Evolutionary conservation across 2,888 invertebrate species (phyloP).

Genomic region (Ennomos fuscantarius): DNA sequence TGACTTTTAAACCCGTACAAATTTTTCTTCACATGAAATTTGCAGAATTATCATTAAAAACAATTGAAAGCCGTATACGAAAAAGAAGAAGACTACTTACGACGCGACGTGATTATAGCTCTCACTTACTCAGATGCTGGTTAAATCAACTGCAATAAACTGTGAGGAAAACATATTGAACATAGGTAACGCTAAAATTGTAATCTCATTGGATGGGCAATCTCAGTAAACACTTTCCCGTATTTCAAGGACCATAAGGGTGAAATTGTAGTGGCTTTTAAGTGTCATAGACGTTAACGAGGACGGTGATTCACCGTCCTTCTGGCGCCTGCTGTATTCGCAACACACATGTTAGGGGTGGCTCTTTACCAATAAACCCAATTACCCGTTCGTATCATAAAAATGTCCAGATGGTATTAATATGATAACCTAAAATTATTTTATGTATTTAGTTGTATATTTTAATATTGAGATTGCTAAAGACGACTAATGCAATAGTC

Average conservation of each 20-base stretch:
- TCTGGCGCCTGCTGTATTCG: constrained; percentile 67
- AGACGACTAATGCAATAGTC: too few species aligned
- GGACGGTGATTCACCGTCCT: constrained; percentile 75
- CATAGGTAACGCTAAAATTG: constrained; percentile 10
- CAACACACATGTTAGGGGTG: constrained; percentile 47
- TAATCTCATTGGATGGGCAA: constrained; percentile 9
- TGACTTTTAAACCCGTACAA: too few species aligned
- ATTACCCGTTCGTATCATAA: constrained; percentile 4
- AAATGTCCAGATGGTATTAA: too few species aligned
- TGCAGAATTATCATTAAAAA: too few species aligned
- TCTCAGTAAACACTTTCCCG: not conserved
- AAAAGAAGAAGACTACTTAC: too few species aligned
- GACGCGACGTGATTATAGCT: too few species aligned
- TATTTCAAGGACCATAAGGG: constrained; percentile 11
- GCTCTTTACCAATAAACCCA: constrained; percentile 15
- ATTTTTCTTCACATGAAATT: too few species aligned
- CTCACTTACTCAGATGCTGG: too few species aligned
- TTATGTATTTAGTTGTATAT: too few species aligned
- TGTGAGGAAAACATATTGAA: constrained; percentile 16
- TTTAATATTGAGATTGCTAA: too few species aligned
- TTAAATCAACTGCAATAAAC: constrained; percentile 6
- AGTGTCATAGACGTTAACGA: constrained; percentile 53
- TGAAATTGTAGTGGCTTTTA: constrained; percentile 21
- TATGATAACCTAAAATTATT: too few species aligned
- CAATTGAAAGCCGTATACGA: too few species aligned